phyloP scores from a whole-genome alignment of 1,140 invertebrate species.

The Trissolcus basalis region DNA sequence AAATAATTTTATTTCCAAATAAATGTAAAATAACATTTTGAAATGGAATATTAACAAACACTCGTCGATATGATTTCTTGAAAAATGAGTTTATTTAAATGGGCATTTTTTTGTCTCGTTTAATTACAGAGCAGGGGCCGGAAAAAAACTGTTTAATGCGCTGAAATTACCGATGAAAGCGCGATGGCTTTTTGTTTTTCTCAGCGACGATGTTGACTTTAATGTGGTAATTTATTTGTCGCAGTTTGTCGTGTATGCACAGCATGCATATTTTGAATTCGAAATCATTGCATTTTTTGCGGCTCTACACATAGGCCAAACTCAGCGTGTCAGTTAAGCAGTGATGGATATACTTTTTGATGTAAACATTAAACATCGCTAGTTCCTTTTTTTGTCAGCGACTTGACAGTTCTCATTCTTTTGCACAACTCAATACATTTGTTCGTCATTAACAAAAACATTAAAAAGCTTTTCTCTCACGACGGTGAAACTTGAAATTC shows the following conservation, averaged over 20 bases:
- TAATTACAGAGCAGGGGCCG: constrained; percentile 23
- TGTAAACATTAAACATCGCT: constrained; percentile 14
- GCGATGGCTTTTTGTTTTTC: constrained; percentile 11
- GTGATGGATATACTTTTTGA: constrained; percentile 45
- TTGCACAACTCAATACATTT: constrained; percentile 35
- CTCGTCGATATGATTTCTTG: too few species aligned
- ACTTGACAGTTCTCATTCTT: constrained; percentile 23
- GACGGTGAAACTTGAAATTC: background rate
- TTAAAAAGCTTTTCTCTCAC: background rate
- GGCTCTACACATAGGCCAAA: constrained; percentile 6
- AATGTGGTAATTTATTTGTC: constrained; percentile 44
- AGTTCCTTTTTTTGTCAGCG: constrained; percentile 19
- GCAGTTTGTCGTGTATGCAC: constrained; percentile 8
- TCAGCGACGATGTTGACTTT: constrained; percentile 6
- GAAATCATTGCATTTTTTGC: constrained; percentile 44
- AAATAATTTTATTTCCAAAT: too few species aligned
- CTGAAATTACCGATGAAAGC: constrained; percentile 43
- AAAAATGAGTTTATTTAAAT: constrained; percentile 53
- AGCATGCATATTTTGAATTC: constrained; percentile 36
- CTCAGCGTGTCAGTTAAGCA: constrained; percentile 32
- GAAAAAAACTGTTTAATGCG: constrained; percentile 34
- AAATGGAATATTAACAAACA: too few species aligned
- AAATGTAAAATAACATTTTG: too few species aligned
- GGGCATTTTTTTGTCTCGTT: constrained; percentile 37
- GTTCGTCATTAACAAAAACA: constrained; percentile 21